Evolutionary conservation across 2,888 invertebrate genomes (phyloP).

Genomic region (Acanthosepion pharaonis): DNA sequence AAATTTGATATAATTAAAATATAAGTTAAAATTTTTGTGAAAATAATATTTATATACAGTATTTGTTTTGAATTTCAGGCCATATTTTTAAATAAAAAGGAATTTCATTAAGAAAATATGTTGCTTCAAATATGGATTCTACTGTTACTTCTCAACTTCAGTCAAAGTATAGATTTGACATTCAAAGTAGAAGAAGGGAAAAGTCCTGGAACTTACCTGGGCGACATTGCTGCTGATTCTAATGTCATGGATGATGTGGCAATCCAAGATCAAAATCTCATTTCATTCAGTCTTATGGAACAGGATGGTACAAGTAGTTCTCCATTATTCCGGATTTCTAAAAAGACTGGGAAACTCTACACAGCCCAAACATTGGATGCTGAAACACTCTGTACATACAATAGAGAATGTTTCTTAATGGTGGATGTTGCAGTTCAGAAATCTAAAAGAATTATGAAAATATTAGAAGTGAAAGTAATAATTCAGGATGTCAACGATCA

Average conservation of each 20-base stretch:
- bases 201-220: not conserved
- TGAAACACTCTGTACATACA: not conserved
- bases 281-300: not conserved
- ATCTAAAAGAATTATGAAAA: not conserved
- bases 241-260: constrained; percentile 13
- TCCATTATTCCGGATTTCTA: not conserved
- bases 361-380: not conserved
- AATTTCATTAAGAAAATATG: not conserved
- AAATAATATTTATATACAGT: not conserved
- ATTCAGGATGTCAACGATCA: not conserved
- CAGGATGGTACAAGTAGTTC: not conserved
- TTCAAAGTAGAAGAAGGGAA: not conserved
- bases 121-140: not conserved
- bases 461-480: not conserved
- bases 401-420: not conserved
- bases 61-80: not conserved
- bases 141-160: not conserved
- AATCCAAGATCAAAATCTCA: constrained; percentile 3
- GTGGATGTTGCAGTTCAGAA: not conserved
- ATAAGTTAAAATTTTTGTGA: not conserved
- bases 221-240: not conserved
- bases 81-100: not conserved
- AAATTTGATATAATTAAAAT: not conserved
- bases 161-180: not conserved
- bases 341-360: not conserved